A percentile compares a stretch with the other conserved stretches of the same genome.
Conservation (phyloP, 1,140 invertebrate genomes). For the Bathynomus jamesi region DNA sequence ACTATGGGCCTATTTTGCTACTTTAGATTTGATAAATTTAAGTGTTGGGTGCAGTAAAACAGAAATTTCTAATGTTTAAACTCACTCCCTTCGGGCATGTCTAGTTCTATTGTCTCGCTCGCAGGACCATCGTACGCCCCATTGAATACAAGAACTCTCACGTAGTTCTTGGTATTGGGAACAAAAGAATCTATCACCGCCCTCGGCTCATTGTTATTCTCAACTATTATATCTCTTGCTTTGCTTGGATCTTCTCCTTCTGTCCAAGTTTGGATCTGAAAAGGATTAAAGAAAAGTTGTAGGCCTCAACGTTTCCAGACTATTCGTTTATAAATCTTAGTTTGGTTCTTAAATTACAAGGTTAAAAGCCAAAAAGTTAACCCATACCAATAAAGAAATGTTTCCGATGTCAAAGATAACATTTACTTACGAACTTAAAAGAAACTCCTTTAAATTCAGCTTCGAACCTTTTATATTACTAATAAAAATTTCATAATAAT, state of each 20-base stretch:
- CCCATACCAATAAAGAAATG: too few species aligned
- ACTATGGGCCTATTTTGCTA: too few species aligned
- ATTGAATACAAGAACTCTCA: slow-evolving; percentile 82
- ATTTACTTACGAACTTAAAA: too few species aligned
- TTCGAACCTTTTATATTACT: too few species aligned
- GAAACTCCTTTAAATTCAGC: too few species aligned
- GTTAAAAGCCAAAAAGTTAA: slow-evolving; percentile 7
- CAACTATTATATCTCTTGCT: slow-evolving; percentile 69
- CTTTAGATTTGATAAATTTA: too few species aligned
- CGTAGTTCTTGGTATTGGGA: slow-evolving; percentile 81
- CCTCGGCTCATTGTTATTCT: slow-evolving; percentile 54
- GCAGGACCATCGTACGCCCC: slow-evolving; percentile 79
- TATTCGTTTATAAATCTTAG: too few species aligned
- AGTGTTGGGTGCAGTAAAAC: neutral
- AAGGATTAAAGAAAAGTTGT: too few species aligned
- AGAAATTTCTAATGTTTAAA: slow-evolving; percentile 3
- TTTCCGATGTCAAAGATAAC: too few species aligned
- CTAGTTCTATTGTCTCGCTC: slow-evolving; percentile 72
- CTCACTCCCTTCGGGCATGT: slow-evolving; percentile 79
- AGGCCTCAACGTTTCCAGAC: too few species aligned
- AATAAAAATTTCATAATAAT: too few species aligned
- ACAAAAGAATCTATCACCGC: slow-evolving; percentile 76
- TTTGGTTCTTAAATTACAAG: slow-evolving; percentile 30
- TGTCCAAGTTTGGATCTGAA: slow-evolving; percentile 81
- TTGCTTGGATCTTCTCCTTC: slow-evolving; percentile 65